Conservation (phyloP, 2,888 invertebrate species). For the Cantharis rufa region DNA sequence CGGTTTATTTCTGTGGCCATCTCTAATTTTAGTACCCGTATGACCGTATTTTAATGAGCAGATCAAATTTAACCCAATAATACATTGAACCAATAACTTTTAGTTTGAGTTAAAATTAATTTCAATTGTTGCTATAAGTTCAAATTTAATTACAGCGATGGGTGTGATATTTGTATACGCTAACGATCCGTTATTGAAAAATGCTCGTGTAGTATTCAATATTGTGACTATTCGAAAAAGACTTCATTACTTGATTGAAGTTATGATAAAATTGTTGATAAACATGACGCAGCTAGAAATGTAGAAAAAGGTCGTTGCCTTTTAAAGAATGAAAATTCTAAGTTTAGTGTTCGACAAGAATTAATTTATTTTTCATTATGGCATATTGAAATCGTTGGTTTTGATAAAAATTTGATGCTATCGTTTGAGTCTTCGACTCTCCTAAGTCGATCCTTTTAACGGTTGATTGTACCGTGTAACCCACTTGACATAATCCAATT, state of each 20-base stretch:
- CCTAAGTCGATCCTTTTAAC: slow-evolving; percentile 11
- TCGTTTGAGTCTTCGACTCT: slow-evolving; percentile 10
- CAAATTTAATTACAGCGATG: background rate
- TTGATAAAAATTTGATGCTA: slow-evolving; percentile 2
- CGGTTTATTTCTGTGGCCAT: slow-evolving; percentile 22
- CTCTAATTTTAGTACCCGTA: slow-evolving; percentile 23
- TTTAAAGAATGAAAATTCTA: background rate
- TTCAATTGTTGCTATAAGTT: background rate
- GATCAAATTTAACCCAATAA: background rate
- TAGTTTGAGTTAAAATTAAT: no score
- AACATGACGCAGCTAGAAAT: background rate
- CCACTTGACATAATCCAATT: slow-evolving; percentile 14
- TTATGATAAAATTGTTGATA: background rate
- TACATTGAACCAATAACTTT: background rate
- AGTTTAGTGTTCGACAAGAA: background rate
- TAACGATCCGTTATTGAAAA: background rate
- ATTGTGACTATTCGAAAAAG: background rate
- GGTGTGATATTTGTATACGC: background rate
- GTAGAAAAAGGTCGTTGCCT: background rate
- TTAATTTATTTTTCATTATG: background rate
- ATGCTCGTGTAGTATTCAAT: background rate
- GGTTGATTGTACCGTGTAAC: slow-evolving; percentile 27
- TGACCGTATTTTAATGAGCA: slow-evolving; percentile 11
- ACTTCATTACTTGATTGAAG: background rate
- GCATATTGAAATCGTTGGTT: background rate